These are phyloP conservation scores for Sarcophaga bullata DNA, from an alignment of 1,140 invertebrate species.

Conservation along the genomic window DNA sequence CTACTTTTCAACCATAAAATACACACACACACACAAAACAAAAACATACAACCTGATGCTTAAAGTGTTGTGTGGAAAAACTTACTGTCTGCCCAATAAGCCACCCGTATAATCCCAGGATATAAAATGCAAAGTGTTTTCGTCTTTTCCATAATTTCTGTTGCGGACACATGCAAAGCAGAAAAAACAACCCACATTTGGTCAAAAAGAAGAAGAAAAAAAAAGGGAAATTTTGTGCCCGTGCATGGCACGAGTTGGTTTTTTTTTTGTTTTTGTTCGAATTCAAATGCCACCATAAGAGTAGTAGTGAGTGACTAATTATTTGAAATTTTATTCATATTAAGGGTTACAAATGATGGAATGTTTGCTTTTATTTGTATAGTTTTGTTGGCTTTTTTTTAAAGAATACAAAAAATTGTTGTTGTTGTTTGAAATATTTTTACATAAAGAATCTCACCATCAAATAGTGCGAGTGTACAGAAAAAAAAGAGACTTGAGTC, in stretches of 20 bases:
- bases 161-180: background rate
- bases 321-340: slow-evolving; percentile 39
- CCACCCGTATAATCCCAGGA: slow-evolving; percentile 20
- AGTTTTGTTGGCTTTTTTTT: background rate
- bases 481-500: background rate
- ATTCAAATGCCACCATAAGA: background rate
- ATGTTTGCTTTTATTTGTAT: background rate
- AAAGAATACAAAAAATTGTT: background rate
- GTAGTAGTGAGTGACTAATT: slow-evolving; percentile 27
- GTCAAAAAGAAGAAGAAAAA: background rate
- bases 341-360: slow-evolving; percentile 36
- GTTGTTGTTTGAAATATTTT: background rate
- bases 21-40: too few species aligned
- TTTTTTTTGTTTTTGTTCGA: background rate
- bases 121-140: slow-evolving; percentile 32
- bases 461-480: background rate
- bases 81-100: background rate
- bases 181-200: slow-evolving; percentile 20
- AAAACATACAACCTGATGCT: background rate
- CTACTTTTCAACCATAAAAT: background rate
- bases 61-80: background rate
- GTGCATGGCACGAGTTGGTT: slow-evolving; percentile 26
- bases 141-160: background rate
- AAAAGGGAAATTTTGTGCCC: slow-evolving; percentile 13
- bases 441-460: slow-evolving; percentile 32